Evolutionary conservation across 2,797 vertebrate species (phyloP), one percentile per base, ranked within the genome.

Genomic region (Arnoldichthys spilopterus): DNA sequence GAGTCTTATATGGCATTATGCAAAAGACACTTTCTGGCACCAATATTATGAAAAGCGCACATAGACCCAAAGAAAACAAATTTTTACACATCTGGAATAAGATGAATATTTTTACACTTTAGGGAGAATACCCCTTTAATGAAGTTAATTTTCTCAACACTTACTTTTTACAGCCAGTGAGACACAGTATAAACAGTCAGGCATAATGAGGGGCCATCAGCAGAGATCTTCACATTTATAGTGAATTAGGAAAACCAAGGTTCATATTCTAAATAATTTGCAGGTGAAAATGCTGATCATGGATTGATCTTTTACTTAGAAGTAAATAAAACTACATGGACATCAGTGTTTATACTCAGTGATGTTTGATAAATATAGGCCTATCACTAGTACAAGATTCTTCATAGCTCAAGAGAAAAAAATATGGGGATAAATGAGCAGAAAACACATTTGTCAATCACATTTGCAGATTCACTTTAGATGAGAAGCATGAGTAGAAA

Each of bases 401-500:
- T 37, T 43, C 30, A 67, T 15, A 16, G 8, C 26, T 70, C 20
- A 22, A 47, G 32, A 66, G 69, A 75, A 5, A n/a, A 9, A 47
- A 64, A 54, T 15, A 43, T 0, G 40, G 47, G 30, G 12, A 56
- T 76, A 34, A 45, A 71, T n/a, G 28, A n/a, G 54, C 54, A 59
- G 20, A 30, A 70, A 68, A 61, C 54, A 32, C 20, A n/a, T n/a
- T n/a, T n/a, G 32, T 45, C 6, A 1, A 26, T 53, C 6, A 71
- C 34, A 15, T 76, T 26, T 61, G 24, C 32, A 69, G 54, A 51
- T 74, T 49, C 47, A 40, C 26, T 43, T 72, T n/a, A 18, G 51
- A 30, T 58, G 34, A 40, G 54, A 28, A 76, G 62, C 56, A 59
- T n/a, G 20, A 73, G 54, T 56, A 24, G n/a, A 62, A 75, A 64